Base-by-base conservation (phyloP, 2,797 vertebrate species). In the Oophaga sylvatica region DNA sequence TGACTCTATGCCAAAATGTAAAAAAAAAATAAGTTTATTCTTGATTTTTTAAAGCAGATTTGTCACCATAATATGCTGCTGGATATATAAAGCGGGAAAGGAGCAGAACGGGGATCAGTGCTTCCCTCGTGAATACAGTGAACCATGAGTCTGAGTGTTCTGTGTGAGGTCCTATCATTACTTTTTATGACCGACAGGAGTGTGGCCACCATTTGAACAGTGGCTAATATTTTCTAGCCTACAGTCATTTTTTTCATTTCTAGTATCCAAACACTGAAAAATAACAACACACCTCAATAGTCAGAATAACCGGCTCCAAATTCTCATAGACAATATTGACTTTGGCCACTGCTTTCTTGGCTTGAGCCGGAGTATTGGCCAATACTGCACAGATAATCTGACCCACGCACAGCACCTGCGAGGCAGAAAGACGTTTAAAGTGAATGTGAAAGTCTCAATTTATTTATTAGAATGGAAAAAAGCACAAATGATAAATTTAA, bases 401-500 rank as follows among this genome's bases (percentile, higher is more conserved):
- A 82, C 95, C 95, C 85, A 95, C 92, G 0, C 95, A 95, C 68
- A 91, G 90, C 15, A 95, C 95, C 95, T 96, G 88, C 6, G 87
- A 92, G 90, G 89, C 10, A 59, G 12, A 48, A 48, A 41, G 48
- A 80, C 0, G n/a, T 20, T 10, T 16, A 77, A 41, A 11, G 22
- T 62, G 62, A 75, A 45, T 17, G 71, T 62, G 53, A 84, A 2
- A 20, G 8, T 1, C 4, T 79, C 13, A 7, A 20, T 1, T 22
- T 29, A 57, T 1, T 57, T 78, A 48, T 10, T 12, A 29, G 6
- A 60, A 29, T 16, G 16, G 17, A 57, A 31, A 17, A 31, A 20
- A 20, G 8, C 13, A 48, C 6, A 82, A 82, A 15, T 68, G 48
- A 5, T 31, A 71, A n/a, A 62, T 78, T 57, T 78, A 53, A 57